These are phyloP conservation scores for Oncopeltus fasciatus DNA, from an alignment of 1,140 invertebrate species.

Conservation along the genomic window DNA sequence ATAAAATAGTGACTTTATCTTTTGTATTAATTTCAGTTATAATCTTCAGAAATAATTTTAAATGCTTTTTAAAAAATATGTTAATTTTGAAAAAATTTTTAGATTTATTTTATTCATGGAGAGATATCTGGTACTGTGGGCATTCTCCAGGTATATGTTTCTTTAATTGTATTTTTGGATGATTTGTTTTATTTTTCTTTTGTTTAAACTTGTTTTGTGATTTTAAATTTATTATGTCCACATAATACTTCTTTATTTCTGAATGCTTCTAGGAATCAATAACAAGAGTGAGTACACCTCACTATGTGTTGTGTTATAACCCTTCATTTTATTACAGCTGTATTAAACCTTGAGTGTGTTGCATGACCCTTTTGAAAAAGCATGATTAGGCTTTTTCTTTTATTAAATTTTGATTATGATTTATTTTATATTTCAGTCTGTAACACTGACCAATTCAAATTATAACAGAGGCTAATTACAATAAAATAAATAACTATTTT, in stretches of 20 bases:
- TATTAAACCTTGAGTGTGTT: not conserved
- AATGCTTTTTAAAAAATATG: too few species aligned
- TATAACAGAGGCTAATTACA: too few species aligned
- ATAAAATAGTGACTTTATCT: too few species aligned
- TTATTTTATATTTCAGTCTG: too few species aligned
- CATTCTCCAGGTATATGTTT: not conserved
- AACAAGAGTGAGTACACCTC: conserved; percentile 21
- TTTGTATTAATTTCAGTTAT: too few species aligned
- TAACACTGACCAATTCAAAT: too few species aligned
- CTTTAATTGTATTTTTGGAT: not conserved
- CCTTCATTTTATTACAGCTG: not conserved
- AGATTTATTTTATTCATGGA: conserved; percentile 6
- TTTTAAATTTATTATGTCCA: not conserved
- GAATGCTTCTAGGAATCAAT: conserved; percentile 20
- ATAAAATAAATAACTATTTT: too few species aligned
- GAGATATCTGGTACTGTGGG: not conserved
- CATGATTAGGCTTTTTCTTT: not conserved
- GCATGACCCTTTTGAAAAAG: conserved; percentile 1
- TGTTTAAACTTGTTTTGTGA: not conserved
- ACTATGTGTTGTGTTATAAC: conserved; percentile 15
- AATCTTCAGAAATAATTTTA: too few species aligned
- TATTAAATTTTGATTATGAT: too few species aligned
- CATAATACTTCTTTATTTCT: conserved; percentile 15
- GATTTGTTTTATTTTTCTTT: not conserved
- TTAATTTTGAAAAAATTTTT: conserved; percentile 1